phyloP scores from a whole-genome alignment of 2,113 vertebrate species.

The Corythaeola cristata region DNA sequence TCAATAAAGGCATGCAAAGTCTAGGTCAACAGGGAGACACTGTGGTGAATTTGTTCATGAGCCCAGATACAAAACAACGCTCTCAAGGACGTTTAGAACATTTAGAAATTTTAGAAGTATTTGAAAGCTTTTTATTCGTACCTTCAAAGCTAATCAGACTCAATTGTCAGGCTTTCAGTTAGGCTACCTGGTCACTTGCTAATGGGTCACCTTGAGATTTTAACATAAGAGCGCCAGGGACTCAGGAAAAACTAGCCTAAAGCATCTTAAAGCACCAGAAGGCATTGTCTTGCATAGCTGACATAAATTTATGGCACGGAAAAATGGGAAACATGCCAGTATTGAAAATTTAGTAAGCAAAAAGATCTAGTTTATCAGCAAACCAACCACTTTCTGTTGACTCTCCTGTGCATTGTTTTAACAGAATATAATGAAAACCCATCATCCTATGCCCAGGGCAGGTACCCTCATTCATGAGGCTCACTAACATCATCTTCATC shows the following conservation, averaged over 20 bases:
- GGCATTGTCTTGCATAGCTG: neutral
- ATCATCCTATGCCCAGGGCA: neutral
- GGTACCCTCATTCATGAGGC: fast-evolving
- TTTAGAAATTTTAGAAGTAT: neutral
- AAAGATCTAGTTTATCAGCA: neutral
- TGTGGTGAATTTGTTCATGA: neutral
- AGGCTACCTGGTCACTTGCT: neutral
- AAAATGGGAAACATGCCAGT: neutral
- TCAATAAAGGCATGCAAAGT: neutral
- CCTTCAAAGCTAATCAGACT: neutral
- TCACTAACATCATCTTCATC: neutral
- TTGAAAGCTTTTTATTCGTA: neutral
- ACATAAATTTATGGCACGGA: neutral
- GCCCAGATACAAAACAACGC: neutral
- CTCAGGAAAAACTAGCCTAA: neutral
- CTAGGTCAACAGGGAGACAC: neutral
- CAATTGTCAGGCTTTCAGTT: neutral
- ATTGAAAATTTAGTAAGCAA: neutral
- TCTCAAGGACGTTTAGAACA: neutral
- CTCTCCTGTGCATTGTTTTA: neutral
- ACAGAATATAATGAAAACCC: neutral
- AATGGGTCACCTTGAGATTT: neutral
- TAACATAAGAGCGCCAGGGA: neutral
- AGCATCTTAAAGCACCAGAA: neutral
- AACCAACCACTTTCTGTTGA: neutral